Evolutionary conservation across 2,888 invertebrate genomes (phyloP).

Genomic region (Gari tellinella): DNA sequence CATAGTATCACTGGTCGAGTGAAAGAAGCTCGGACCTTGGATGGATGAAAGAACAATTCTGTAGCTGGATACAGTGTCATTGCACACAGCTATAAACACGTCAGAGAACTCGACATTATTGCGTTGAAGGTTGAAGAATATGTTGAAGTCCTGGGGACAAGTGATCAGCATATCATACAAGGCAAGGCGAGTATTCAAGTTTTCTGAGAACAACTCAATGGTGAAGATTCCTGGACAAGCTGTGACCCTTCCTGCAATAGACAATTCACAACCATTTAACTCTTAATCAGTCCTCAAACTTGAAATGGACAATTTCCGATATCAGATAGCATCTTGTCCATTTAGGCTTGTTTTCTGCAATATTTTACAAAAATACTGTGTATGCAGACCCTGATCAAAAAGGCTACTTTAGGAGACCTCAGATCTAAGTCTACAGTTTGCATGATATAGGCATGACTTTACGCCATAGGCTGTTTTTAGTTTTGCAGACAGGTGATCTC

Average conservation of each 20-base stretch:
- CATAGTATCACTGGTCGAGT: conserved; percentile 23
- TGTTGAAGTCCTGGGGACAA: conserved; percentile 75
- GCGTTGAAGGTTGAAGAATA: conserved; percentile 37
- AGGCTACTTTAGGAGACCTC: too few species aligned
- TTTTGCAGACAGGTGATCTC: too few species aligned
- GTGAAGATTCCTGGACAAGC: conserved; percentile 79
- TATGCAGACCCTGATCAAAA: too few species aligned
- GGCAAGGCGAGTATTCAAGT: conserved; percentile 66
- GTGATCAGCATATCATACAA: conserved; percentile 78
- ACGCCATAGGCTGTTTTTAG: too few species aligned
- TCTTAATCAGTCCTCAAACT: too few species aligned
- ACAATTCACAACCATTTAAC: too few species aligned
- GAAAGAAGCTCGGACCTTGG: conserved; percentile 65
- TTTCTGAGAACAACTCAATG: conserved; percentile 74
- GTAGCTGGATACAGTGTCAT: conserved; percentile 73
- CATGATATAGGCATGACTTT: too few species aligned
- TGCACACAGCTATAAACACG: conserved; percentile 71
- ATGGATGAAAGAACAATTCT: conserved; percentile 71
- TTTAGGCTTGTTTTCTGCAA: too few species aligned
- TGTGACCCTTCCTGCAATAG: conserved; percentile 70
- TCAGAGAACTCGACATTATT: conserved; percentile 74
- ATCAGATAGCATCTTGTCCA: too few species aligned
- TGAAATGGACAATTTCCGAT: too few species aligned
- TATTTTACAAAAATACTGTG: too few species aligned
- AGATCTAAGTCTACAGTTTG: too few species aligned